Base-by-base conservation (phyloP, 2,888 invertebrate species). In the Pandemis cinnamomeana region DNA sequence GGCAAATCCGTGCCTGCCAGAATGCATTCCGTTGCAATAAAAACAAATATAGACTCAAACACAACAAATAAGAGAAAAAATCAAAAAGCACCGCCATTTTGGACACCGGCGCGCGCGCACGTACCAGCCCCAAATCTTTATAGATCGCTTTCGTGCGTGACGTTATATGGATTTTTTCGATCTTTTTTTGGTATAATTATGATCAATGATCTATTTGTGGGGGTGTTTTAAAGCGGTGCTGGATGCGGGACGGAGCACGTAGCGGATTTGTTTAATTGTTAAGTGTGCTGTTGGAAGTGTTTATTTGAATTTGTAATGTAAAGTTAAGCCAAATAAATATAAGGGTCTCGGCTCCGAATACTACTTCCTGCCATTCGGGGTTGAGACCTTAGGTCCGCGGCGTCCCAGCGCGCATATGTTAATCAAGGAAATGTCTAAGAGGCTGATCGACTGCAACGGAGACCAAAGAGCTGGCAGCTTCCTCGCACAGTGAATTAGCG, bases 131-230 rank as follows among this genome's bases (percentile, higher is more conserved):
- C 85, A 91, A 92, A 92, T 90, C 92, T 87, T 91, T 87, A 93
- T 89, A 89, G 93, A 93, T 93, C 89, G 92, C 79, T 93, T 93
- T 92, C 81, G 92, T 92, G 91, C 93, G 93, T 93, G 93, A 91
- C 84, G 79, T 84, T 84, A 75, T 75, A 75, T 77, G 77, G 78
- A 82, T 84, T 82, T 84, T 83, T 83, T 80, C 79, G 71, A 77
- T 79, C 79, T 84, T 84, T 84, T 83, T 82, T 81, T 77, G 81
- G 77, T 79, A 84, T 81, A 81, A 83, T 86, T 81, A 83, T 82
- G 82, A 81, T 82, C 83, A 83, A 84, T 85, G 84, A 84, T 84
- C 80, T 83, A 79, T 85, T 85, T 87, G 79, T 76, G 75, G 73
- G 67, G 73, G 67, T 61, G 75, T 76, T 78, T 74, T 72, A 69